Base-by-base conservation (phyloP, 2,113 vertebrate species). In the Salvator merianae region DNA sequence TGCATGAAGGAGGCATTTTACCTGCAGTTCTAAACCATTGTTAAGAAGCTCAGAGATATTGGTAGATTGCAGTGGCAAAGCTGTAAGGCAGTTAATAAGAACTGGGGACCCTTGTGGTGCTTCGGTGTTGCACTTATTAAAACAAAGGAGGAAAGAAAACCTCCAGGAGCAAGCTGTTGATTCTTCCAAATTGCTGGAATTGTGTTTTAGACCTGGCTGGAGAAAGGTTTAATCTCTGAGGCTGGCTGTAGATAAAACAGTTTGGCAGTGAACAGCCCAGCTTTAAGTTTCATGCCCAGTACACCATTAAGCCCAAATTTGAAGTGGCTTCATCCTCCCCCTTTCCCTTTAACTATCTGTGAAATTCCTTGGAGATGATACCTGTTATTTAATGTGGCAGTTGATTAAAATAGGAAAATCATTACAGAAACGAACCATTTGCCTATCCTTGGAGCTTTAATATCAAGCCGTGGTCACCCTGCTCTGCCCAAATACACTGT, bases 391-490 rank as follows among this genome's bases (percentile, higher is more conserved):
- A 90, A 87, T 92, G 90, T 93, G 91, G 88, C 91, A 94, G 91
- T 90, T 85, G 16, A 55, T 50, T 91, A 0, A 14, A 2, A 93
- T 94, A 95, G 18, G 94, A 91, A 95, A 90, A 91, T 90, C 93
- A 93, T 90, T 40, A 81, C 30, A 71, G 53, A 92, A 94, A 93
- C 90, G 93, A 93, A 94, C 92, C 22, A 4, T 94, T 93, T 95
- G 92, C 91, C 95, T 95, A 90, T 89, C 88, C 91, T 78, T 91
- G 94, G 93, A 95, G 94, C 95, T 95, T 93, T 94, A 93, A 93
- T 93, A 95, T 95, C 84, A 84, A 90, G 91, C 92, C 93, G 92
- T 90, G 89, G 92, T 91, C 95, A 91, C 91, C 92, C 87, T 90
- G 90, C 89, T 83, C 86, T 83, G 16, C 55, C 24, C n/a, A 40